Conservation (phyloP, 1,140 invertebrate genomes). For the Brachionus plicatilis region DNA sequence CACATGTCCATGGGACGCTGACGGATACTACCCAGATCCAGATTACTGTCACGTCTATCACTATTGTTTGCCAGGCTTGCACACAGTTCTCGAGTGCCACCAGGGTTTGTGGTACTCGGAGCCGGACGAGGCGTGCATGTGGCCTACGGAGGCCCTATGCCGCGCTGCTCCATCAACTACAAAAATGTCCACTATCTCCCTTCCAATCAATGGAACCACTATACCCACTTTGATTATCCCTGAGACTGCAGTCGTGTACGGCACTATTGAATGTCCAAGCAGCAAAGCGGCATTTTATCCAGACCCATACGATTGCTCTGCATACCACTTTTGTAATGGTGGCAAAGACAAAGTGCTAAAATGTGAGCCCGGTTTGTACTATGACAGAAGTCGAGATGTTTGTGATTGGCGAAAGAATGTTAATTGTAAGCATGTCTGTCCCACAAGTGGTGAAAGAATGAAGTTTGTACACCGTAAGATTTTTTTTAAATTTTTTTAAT, state of each 20-base stretch:
- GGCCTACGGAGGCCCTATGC: not conserved
- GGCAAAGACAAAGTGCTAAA: slow-evolving; percentile 37
- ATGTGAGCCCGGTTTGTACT: slow-evolving; percentile 37
- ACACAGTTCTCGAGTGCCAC: slow-evolving; percentile 5
- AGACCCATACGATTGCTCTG: slow-evolving; percentile 41
- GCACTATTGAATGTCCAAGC: slow-evolving; percentile 18
- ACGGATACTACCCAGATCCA: not conserved
- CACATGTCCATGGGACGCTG: slow-evolving; percentile 28
- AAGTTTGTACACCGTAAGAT: slow-evolving; percentile 38
- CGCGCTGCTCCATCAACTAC: not conserved
- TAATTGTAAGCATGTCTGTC: slow-evolving; percentile 33
- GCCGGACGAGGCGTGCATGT: not conserved
- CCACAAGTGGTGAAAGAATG: slow-evolving; percentile 30
- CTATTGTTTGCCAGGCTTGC: not conserved
- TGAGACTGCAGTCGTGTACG: slow-evolving; percentile 15
- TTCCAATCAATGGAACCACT: not conserved
- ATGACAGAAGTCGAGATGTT: slow-evolving; percentile 36
- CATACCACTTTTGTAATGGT: slow-evolving; percentile 39
- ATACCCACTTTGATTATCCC: not conserved
- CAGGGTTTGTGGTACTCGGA: slow-evolving; percentile 31
- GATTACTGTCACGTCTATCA: slow-evolving; percentile 22
- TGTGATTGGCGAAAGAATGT: slow-evolving; percentile 39
- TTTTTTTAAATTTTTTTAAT: too few relatives aligned
- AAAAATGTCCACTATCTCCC: not conserved
- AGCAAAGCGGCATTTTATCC: not conserved